These are phyloP conservation scores for Anagrus nilaparvatae DNA, from an alignment of 1,140 invertebrate species.

Conservation along the genomic window DNA sequence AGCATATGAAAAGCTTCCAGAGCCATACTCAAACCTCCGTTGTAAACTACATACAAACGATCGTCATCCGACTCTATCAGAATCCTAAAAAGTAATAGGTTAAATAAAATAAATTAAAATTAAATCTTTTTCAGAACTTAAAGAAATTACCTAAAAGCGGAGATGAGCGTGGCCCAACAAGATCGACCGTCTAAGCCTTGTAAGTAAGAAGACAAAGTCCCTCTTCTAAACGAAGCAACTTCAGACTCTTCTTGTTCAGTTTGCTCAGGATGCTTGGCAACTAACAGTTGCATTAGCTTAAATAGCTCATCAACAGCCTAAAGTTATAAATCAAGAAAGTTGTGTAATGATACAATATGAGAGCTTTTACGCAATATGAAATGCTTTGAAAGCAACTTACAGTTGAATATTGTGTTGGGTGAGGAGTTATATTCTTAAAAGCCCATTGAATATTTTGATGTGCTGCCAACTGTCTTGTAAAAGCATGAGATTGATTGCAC, in stretches of 20 bases:
- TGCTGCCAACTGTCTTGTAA: conserved; percentile 74
- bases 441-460: conserved; percentile 96
- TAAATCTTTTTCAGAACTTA: no score
- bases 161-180: conserved; percentile 82
- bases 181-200: conserved; percentile 71
- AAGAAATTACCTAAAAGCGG: conserved; percentile 51
- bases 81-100: conserved; percentile 44
- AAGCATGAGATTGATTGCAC: conserved; percentile 74
- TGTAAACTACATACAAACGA: conserved; percentile 75
- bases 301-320: conserved; percentile 85
- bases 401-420: conserved; percentile 81
- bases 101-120: no score
- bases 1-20: conserved; percentile 84
- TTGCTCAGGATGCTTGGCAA: conserved; percentile 62
- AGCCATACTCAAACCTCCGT: conserved; percentile 77
- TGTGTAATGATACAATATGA: no score
- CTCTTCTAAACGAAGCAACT: conserved; percentile 69
- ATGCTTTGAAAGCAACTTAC: conserved; percentile 38
- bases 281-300: conserved; percentile 77
- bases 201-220: conserved; percentile 73
- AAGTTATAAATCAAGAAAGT: conserved; percentile 5
- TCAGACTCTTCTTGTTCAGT: conserved; percentile 71
- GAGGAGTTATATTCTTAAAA: conserved; percentile 90
- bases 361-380: conserved; percentile 2
- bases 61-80: conserved; percentile 84